Base-by-base conservation (phyloP, 64 coral and sea anemone species). In the Catalaphyllia jardinei region DNA sequence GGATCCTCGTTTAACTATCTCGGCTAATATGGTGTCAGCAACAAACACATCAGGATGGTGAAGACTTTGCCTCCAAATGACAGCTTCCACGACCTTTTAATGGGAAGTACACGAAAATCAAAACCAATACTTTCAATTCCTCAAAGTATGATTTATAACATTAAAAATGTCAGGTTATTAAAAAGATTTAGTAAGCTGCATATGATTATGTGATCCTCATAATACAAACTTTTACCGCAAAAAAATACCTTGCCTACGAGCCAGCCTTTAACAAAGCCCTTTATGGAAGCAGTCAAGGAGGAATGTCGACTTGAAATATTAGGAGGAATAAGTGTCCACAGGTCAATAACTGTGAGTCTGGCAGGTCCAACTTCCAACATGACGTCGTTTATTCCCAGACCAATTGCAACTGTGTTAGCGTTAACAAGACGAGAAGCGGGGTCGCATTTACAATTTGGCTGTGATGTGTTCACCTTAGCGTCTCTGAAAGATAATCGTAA, bases 271-370 rank as follows among this genome's bases (percentile, higher is more conserved):
- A 24, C 38, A 73, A 87, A 87, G 52, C n/a, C 33, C 54, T 72
- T 17, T n/a, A 82, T 62, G 22, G 52, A 73, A 14, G 4, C 52
- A 14, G 84, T 87, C 35, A 72, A 20, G 7, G 67, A 51, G 52
- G 67, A 73, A 57, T 91, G 89, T 75, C 72, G 49, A 14, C 29
- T 29, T 22, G 55, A 42, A 35, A 74, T 30, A 29, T 73, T 29
- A n/a, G 89, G 89, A 52, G 89, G 79, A 71, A 91, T 51, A 20
- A 91, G 79, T 62, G 89, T 91, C 89, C 89, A 85, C 39, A 85
- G 49, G 79, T 91, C 67, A 73, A 72, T 35, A 72, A 91, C 46
- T 24, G 89, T 91, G 8, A 91, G 78, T 46, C 80, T 75, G 71
- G 79, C 71, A 38, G 89, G 89, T 72, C 79, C 79, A 61, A 85